phyloP scores from a whole-genome alignment of 2,888 invertebrate genomes.

The Alsophila aescularia region DNA sequence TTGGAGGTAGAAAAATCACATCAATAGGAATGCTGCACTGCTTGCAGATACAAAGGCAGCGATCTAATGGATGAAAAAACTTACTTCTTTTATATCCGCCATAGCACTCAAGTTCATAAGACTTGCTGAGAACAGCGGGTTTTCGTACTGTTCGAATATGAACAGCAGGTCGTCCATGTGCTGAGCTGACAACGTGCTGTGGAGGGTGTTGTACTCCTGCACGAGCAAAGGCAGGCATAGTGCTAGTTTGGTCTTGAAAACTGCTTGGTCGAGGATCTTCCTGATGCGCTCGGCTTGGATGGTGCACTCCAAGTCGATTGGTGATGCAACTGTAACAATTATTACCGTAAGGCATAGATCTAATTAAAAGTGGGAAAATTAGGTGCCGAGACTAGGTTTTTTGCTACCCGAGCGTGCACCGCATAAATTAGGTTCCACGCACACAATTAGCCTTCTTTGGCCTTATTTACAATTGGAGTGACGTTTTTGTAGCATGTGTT shows the following conservation, averaged over 20 bases:
- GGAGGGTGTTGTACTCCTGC: conserved; percentile 64
- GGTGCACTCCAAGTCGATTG: conserved; percentile 35
- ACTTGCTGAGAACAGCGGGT: conserved; percentile 67
- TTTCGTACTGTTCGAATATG: conserved; percentile 77
- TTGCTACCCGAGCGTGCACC: too few species aligned
- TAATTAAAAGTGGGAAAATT: too few species aligned
- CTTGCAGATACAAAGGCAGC: too few species aligned
- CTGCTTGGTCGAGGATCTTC: conserved; percentile 76
- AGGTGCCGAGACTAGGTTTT: too few species aligned
- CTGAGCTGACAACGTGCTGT: conserved; percentile 50
- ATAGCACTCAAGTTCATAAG: conserved; percentile 66
- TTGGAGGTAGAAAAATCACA: too few species aligned
- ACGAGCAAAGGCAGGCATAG: conserved; percentile 68
- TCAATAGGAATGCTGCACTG: too few species aligned
- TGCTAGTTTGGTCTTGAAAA: conserved; percentile 71
- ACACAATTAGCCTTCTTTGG: too few species aligned
- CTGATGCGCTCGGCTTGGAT: conserved; percentile 82
- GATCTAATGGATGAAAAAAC: conserved; percentile 27
- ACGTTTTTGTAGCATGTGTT: too few species aligned
- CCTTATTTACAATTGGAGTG: too few species aligned
- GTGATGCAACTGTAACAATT: conserved; percentile 27
- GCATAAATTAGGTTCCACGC: too few species aligned
- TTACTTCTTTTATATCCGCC: conserved; percentile 71
- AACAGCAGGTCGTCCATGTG: conserved; percentile 73
- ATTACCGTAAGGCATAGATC: too few species aligned